Evolutionary conservation across 2,113 vertebrate genomes (phyloP).

Genomic region (Passer montanus): DNA sequence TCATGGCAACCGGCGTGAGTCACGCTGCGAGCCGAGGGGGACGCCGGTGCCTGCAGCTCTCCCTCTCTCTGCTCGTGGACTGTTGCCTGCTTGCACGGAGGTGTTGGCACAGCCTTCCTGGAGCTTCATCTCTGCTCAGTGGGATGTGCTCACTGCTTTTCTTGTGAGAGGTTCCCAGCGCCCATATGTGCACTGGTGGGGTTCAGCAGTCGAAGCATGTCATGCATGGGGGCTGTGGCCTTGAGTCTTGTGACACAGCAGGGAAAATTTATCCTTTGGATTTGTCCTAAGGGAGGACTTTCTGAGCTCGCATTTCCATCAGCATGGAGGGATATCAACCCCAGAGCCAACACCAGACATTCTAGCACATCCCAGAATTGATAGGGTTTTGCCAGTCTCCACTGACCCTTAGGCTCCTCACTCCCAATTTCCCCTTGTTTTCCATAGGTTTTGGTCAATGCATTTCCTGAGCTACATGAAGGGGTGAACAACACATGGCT

Average conservation of each 20-base stretch:
- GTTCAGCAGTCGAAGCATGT: fast-evolving
- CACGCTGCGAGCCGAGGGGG: neutral
- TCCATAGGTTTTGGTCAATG: neutral
- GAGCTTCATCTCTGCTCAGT: neutral
- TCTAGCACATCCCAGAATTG: neutral
- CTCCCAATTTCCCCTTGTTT: neutral
- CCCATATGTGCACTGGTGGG: fast-evolving
- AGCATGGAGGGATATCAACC: fast-evolving
- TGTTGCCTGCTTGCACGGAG: neutral
- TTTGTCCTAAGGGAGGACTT: neutral
- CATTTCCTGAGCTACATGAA: neutral
- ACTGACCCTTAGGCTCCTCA: neutral
- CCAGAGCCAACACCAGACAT: neutral
- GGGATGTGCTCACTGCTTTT: neutral
- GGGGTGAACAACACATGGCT: neutral
- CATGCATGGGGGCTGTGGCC: fast-evolving
- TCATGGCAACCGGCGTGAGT: neutral
- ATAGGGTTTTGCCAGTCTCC: neutral
- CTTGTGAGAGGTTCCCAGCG: neutral
- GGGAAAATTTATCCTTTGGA: neutral
- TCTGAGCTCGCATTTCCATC: neutral
- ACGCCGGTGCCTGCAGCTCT: neutral
- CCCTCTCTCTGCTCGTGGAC: neutral
- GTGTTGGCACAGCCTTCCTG: neutral
- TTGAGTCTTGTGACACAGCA: neutral